These are phyloP conservation scores for Nemapogon koenigi DNA, from an alignment of 2,888 invertebrate species.

Conservation along the genomic window DNA sequence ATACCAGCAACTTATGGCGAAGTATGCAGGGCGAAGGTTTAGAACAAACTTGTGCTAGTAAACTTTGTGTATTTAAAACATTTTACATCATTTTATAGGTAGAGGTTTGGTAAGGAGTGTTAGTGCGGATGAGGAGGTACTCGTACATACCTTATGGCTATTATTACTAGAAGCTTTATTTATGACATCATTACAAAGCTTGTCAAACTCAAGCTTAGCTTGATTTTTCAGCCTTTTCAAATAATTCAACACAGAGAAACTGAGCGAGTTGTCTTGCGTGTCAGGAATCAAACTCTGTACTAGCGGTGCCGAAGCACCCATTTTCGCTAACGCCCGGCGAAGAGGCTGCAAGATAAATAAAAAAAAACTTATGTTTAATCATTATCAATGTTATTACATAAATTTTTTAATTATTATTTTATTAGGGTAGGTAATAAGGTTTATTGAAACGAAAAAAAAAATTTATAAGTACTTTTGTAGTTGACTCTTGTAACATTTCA, in stretches of 20 bases:
- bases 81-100: no score
- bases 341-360: slow-evolving; percentile 71
- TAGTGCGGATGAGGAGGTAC: no score
- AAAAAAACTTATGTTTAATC: not conserved
- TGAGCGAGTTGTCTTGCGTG: slow-evolving; percentile 89
- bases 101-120: no score
- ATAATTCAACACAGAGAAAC: slow-evolving; percentile 92
- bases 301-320: slow-evolving; percentile 86
- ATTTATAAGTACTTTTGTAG: no score
- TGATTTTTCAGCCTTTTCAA: slow-evolving; percentile 95
- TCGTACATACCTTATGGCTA: slow-evolving; percentile 55
- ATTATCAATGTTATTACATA: not conserved
- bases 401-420: not conserved
- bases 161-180: slow-evolving; percentile 65
- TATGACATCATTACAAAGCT: slow-evolving; percentile 81
- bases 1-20: no score
- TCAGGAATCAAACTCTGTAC: slow-evolving; percentile 90
- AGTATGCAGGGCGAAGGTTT: no score
- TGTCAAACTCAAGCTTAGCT: slow-evolving; percentile 89
- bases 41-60: no score
- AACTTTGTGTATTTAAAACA: no score
- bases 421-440: no score
- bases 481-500: no score
- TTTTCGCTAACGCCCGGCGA: slow-evolving; percentile 86
- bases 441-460: no score